phyloP scores from a whole-genome alignment of 2,113 vertebrate species.

The Neotragus pygmaeus region DNA sequence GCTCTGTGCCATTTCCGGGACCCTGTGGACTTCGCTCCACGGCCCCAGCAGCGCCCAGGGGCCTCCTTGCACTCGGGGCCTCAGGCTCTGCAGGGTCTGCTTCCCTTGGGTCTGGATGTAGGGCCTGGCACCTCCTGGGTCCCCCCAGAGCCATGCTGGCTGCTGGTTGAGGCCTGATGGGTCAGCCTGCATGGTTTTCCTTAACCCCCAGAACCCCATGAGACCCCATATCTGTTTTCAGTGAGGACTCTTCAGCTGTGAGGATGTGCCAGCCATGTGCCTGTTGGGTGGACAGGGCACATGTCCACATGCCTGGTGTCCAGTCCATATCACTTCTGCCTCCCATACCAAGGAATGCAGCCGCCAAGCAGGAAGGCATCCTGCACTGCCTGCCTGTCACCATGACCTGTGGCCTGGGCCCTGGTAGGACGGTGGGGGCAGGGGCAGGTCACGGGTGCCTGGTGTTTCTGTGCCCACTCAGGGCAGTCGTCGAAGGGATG shows the following conservation, averaged over 20 bases:
- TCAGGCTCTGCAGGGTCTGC: not conserved
- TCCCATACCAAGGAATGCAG: fast-evolving
- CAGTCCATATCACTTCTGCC: fast-evolving
- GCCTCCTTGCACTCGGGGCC: not conserved
- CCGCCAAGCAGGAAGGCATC: not conserved
- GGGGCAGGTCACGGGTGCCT: no score
- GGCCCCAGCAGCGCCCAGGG: not conserved
- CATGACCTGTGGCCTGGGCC: not conserved
- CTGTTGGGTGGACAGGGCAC: fast-evolving
- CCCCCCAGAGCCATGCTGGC: not conserved
- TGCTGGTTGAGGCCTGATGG: not conserved
- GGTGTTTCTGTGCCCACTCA: not conserved
- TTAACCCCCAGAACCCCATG: not conserved
- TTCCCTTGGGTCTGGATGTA: not conserved
- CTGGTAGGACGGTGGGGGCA: not conserved
- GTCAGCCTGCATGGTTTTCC: not conserved
- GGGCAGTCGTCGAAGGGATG: not conserved
- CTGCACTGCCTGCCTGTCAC: not conserved
- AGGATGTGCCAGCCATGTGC: fast-evolving
- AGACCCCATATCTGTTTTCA: not conserved
- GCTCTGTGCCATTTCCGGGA: not conserved
- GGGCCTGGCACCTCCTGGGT: not conserved
- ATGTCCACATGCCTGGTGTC: not conserved
- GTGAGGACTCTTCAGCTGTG: not conserved
- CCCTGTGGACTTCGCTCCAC: not conserved